A percentile compares a stretch with the other conserved stretches of the same genome.
phyloP scores from a whole-genome alignment of 2,888 invertebrate species.

The Ectemnius continuus region DNA sequence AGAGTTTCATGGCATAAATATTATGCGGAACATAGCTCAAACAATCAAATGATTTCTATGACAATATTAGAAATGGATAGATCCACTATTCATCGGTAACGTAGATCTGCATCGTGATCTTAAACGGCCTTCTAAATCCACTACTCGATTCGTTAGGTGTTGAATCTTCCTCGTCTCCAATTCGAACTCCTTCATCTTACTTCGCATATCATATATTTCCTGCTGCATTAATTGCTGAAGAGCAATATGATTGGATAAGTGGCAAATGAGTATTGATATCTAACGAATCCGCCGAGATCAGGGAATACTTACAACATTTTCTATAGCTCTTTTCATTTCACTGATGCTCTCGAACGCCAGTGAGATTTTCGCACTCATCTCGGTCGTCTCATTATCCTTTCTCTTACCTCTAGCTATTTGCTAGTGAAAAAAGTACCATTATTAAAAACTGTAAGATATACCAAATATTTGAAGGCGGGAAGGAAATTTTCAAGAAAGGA shows the following conservation, averaged over 20 bases:
- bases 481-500: too few relatives aligned
- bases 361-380: slow-evolving; percentile 69
- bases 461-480: too few relatives aligned
- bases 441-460: too few relatives aligned
- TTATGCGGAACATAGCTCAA: slow-evolving; percentile 25
- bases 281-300: neutral
- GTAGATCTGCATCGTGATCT: slow-evolving; percentile 67
- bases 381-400: slow-evolving; percentile 69
- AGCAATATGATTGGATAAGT: neutral
- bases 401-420: slow-evolving; percentile 71
- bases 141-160: slow-evolving; percentile 68
- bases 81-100: slow-evolving; percentile 45
- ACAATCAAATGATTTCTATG: slow-evolving; percentile 8
- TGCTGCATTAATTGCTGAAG: slow-evolving; percentile 72
- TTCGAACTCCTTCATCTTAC: slow-evolving; percentile 71
- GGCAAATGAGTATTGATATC: too few relatives aligned
- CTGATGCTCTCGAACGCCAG: slow-evolving; percentile 72
- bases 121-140: slow-evolving; percentile 70
- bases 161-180: slow-evolving; percentile 71
- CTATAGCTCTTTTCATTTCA: slow-evolving; percentile 70
- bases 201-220: slow-evolving; percentile 70
- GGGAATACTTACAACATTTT: slow-evolving; percentile 69
- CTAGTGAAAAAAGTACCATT: slow-evolving; percentile 49
- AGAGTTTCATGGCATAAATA: slow-evolving; percentile 33
- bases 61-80: slow-evolving; percentile 40